Evolutionary conservation across 2,113 vertebrate species (phyloP).

Genomic region (Eptesicus fuscus): DNA sequence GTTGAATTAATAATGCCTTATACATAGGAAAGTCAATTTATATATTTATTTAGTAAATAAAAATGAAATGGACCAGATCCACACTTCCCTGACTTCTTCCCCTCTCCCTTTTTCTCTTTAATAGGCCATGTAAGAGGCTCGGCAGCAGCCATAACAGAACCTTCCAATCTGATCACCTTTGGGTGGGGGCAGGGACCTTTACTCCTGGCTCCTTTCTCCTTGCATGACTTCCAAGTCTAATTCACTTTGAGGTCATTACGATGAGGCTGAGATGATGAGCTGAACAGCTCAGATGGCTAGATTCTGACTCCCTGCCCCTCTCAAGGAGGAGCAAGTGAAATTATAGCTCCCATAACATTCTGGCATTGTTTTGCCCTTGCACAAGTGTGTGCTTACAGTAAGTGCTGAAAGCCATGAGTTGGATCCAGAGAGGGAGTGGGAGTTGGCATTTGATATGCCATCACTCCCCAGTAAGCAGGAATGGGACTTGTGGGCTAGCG

Average conservation of each 20-base stretch:
- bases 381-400: neutral
- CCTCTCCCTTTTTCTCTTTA: neutral
- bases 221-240: neutral
- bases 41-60: conserved; percentile 11
- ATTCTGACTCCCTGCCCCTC: neutral
- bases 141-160: neutral
- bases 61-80: neutral
- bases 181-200: neutral
- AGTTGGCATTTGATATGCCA: neutral
- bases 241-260: neutral
- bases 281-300: neutral
- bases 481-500: too few species aligned
- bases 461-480: neutral
- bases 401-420: neutral
- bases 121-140: neutral
- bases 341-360: neutral
- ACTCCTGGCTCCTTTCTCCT: neutral
- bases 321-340: neutral
- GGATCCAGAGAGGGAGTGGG: neutral
- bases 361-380: neutral
- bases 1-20: neutral
- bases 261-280: neutral
- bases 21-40: neutral
- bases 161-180: too few species aligned
- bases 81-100: neutral